Conservation (phyloP, 2,797 vertebrate species). For the Leptodactylus fallax region DNA sequence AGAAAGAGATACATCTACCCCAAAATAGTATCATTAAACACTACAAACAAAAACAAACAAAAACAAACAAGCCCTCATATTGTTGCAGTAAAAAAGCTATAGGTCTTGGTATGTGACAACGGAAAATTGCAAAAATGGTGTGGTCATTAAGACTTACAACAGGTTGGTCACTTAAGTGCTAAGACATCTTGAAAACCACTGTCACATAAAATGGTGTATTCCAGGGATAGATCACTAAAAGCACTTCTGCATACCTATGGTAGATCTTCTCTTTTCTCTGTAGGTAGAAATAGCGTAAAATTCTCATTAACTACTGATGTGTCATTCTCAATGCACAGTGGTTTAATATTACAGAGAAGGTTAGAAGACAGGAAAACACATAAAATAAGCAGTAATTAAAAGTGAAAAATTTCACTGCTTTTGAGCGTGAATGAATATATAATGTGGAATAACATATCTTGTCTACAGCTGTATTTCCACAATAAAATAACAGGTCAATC, state of each 20-base stretch:
- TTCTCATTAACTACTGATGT: neutral
- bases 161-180: neutral
- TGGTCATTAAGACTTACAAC: too few species aligned
- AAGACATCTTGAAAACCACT: neutral
- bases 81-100: too few species aligned
- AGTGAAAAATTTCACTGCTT: neutral
- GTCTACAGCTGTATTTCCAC: constrained; percentile 7
- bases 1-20: too few species aligned
- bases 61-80: too few species aligned
- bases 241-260: neutral
- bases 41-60: too few species aligned
- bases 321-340: neutral
- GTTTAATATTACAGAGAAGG: neutral
- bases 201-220: neutral
- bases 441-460: constrained; percentile 22
- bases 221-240: neutral
- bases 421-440: neutral
- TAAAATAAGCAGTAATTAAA: neutral
- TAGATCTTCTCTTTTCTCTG: neutral
- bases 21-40: too few species aligned
- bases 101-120: too few species aligned
- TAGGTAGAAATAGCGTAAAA: neutral
- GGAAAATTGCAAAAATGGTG: too few species aligned
- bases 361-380: neutral
- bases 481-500: constrained; percentile 75